phyloP scores from a whole-genome alignment of 2,113 vertebrate species.

The Aptenodytes forsteri region DNA sequence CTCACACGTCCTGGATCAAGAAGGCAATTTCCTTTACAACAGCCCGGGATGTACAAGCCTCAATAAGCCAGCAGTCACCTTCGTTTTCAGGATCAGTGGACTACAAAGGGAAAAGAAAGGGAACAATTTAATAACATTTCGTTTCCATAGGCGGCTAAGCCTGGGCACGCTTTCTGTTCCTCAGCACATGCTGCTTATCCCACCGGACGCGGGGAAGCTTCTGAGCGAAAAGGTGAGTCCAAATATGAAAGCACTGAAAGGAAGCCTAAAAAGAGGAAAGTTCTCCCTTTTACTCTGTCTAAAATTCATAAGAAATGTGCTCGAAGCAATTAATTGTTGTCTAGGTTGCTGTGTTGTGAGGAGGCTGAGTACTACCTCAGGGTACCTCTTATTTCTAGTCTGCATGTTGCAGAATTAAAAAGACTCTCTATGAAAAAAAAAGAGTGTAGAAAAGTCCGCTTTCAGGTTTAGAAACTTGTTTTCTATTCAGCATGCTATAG shows the following conservation, averaged over 20 bases:
- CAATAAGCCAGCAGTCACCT: background rate
- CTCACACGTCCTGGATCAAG: background rate
- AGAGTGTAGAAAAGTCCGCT: background rate
- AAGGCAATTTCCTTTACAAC: background rate
- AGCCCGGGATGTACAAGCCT: background rate
- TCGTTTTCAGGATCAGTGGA: background rate
- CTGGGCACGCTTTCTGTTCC: background rate
- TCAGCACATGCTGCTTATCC: accelerated
- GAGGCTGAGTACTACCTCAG: accelerated
- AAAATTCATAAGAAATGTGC: background rate
- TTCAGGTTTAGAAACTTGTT: background rate
- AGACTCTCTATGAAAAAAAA: background rate
- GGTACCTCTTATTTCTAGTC: background rate
- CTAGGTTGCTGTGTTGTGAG: background rate
- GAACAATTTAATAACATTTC: background rate
- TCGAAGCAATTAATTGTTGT: background rate
- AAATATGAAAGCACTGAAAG: background rate
- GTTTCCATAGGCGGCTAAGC: background rate
- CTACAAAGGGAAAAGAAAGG: background rate
- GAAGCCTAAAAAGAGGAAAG: background rate
- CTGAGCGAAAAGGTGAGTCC: background rate
- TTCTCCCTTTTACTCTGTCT: background rate
- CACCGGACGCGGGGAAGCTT: accelerated
- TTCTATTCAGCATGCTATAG: background rate
- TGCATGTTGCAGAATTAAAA: background rate